These are phyloP conservation scores for Sander vitreus DNA, from an alignment of 2,113 vertebrate species.

Conservation along the genomic window DNA sequence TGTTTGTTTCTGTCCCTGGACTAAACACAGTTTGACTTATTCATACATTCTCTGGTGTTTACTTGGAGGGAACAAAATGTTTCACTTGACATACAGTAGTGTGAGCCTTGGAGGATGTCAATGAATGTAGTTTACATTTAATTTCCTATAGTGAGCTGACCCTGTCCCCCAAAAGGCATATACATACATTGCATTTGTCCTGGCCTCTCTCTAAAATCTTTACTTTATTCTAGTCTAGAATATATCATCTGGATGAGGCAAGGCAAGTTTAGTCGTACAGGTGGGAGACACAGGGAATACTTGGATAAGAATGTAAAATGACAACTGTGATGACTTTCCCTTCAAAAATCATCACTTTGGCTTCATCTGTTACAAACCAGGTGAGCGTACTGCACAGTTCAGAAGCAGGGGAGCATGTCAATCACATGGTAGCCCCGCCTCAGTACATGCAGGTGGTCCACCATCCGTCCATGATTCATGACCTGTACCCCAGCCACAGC, in stretches of 20 bases:
- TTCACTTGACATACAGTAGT: not conserved
- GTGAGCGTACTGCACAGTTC: conserved; percentile 90
- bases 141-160: conserved; percentile 23
- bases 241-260: not conserved
- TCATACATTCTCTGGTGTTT: conserved; percentile 29
- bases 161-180: not conserved
- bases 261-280: not conserved
- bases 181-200: not conserved
- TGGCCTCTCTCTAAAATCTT: not conserved
- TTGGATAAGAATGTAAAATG: conserved; percentile 1
- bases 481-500: conserved; percentile 78
- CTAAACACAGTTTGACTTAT: conserved; percentile 1
- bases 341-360: not conserved
- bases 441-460: conserved; percentile 91
- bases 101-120: not conserved
- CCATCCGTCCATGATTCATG: conserved; percentile 82
- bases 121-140: conserved; percentile 27
- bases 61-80: not conserved
- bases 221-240: not conserved
- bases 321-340: not conserved
- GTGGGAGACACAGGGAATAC: not conserved
- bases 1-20: not conserved
- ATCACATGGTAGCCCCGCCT: conserved; percentile 89
- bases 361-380: conserved; percentile 71
- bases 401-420: conserved; percentile 85